Evolutionary conservation across 1,140 invertebrate genomes (phyloP).

Genomic region (Armadillidium nasatum): DNA sequence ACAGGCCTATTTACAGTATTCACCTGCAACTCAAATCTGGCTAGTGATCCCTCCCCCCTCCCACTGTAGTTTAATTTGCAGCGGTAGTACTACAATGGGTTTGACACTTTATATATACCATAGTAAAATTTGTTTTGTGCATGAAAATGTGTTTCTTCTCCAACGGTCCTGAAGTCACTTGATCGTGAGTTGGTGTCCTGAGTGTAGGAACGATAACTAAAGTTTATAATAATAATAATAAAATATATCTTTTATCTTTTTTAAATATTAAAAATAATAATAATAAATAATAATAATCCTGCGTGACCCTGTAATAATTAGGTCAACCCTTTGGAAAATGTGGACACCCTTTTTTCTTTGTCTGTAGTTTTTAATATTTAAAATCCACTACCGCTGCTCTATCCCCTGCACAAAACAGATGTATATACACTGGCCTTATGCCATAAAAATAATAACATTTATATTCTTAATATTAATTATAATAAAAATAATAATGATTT

Average conservation of each 20-base stretch:
- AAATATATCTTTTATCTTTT: slow-evolving; percentile 1
- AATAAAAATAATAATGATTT: too few relatives aligned
- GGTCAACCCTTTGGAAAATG: slow-evolving; percentile 39
- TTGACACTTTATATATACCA: slow-evolving; percentile 43
- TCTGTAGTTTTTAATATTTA: slow-evolving; percentile 35
- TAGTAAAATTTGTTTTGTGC: slow-evolving; percentile 43
- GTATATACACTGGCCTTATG: slow-evolving; percentile 38
- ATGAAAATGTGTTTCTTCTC: slow-evolving; percentile 46
- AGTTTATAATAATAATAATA: background rate
- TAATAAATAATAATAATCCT: slow-evolving; percentile 36
- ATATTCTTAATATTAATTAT: too few relatives aligned
- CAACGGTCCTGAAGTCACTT: slow-evolving; percentile 44
- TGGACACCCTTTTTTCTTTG: slow-evolving; percentile 39
- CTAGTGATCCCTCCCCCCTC: slow-evolving; percentile 44
- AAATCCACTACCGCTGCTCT: slow-evolving; percentile 41
- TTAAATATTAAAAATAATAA: slow-evolving; percentile 16
- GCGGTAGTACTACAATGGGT: slow-evolving; percentile 44
- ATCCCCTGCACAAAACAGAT: slow-evolving; percentile 41
- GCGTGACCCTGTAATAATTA: slow-evolving; percentile 42
- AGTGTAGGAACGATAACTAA: slow-evolving; percentile 29
- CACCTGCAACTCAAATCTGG: slow-evolving; percentile 43
- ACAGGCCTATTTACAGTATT: slow-evolving; percentile 44
- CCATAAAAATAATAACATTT: background rate
- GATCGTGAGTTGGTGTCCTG: slow-evolving; percentile 45
- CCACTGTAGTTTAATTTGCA: slow-evolving; percentile 41